Conservation (phyloP, 2,888 invertebrate species). For the Andrena marginata region DNA sequence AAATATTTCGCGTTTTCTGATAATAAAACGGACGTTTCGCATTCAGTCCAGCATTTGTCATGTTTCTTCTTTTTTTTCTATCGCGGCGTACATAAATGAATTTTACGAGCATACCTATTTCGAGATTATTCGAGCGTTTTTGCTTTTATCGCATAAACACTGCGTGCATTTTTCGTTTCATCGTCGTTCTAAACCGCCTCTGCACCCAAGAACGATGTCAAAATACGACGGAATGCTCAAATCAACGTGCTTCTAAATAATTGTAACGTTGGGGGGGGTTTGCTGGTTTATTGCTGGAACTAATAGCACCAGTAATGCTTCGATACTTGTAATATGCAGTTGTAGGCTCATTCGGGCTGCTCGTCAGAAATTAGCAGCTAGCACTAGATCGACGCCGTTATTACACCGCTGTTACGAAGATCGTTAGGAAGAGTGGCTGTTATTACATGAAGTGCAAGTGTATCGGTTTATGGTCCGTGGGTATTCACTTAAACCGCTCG, state of each 20-base stretch:
- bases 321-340: not conserved
- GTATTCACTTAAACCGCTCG: slow-evolving; percentile 22
- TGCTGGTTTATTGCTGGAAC: not conserved
- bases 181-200: not conserved
- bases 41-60: not conserved
- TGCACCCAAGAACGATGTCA: not conserved
- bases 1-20: slow-evolving; percentile 17
- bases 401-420: not conserved
- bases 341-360: not conserved
- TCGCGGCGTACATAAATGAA: not conserved
- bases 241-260: not conserved
- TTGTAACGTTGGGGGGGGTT: not conserved
- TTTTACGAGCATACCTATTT: slow-evolving; percentile 28
- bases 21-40: slow-evolving; percentile 39
- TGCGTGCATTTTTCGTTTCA: slow-evolving; percentile 27
- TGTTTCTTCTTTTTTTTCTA: not conserved
- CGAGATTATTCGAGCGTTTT: slow-evolving; percentile 4
- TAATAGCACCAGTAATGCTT: too few relatives aligned
- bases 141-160: slow-evolving; percentile 30
- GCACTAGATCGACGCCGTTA: not conserved
- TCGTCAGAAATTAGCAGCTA: too few relatives aligned
- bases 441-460: not conserved
- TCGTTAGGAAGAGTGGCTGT: not conserved
- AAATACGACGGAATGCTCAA: not conserved
- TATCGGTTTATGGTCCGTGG: slow-evolving; percentile 17